Conservation (phyloP, 2,113 vertebrate species). For the Xiphophorus maculatus region DNA sequence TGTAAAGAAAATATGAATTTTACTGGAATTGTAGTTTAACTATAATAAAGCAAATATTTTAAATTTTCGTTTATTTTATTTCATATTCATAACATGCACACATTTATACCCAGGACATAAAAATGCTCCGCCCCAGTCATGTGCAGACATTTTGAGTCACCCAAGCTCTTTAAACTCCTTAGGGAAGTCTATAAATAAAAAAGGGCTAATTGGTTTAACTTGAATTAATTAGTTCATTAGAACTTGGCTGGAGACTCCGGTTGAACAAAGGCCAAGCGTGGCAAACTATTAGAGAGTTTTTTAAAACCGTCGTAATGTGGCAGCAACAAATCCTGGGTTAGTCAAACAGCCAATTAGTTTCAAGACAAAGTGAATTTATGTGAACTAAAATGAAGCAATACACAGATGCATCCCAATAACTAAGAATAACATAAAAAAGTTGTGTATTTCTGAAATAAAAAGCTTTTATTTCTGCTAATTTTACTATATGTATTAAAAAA, state of each 20-base stretch:
- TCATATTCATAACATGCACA: neutral
- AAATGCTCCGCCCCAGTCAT: neutral
- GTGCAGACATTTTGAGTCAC: constrained; percentile 12
- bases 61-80: neutral
- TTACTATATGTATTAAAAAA: no score
- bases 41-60: neutral
- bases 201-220: constrained; percentile 73
- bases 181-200: constrained; percentile 64
- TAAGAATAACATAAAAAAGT: neutral
- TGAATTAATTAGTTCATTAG: constrained; percentile 66
- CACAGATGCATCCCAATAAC: neutral
- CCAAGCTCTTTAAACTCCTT: constrained; percentile 56
- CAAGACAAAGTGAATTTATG: no score
- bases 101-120: neutral
- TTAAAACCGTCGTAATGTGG: neutral
- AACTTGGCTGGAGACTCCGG: constrained; percentile 34
- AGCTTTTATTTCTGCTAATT: no score
- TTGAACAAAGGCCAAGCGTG: constrained; percentile 51
- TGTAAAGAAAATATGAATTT: neutral
- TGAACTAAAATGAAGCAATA: no score
- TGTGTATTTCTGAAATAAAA: no score
- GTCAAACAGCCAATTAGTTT: no score
- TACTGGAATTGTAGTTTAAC: neutral
- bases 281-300: constrained; percentile 37
- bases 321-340: neutral